These are phyloP conservation scores for Rhinolophus sinicus DNA, from an alignment of 2,113 vertebrate species.

Conservation along the genomic window DNA sequence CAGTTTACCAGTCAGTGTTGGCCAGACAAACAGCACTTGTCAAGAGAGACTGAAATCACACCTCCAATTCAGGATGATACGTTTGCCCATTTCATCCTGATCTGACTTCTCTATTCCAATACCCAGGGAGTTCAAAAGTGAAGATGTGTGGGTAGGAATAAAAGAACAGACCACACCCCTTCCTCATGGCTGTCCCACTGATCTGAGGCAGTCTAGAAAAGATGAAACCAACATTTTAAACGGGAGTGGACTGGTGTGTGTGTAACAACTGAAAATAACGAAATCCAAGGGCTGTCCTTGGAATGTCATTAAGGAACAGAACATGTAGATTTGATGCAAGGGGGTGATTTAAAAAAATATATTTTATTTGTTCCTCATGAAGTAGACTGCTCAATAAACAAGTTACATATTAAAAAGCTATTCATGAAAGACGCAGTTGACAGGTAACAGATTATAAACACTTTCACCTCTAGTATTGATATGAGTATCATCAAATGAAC, in stretches of 20 bases:
- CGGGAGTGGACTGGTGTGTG: neutral
- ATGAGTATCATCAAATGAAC: neutral
- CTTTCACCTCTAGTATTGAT: constrained; percentile 12
- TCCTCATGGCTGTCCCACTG: neutral
- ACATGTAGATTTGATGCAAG: neutral
- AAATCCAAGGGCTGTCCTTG: neutral
- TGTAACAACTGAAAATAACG: neutral
- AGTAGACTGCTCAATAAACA: neutral
- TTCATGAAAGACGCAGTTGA: neutral
- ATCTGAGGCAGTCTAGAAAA: neutral
- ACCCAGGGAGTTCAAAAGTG: neutral
- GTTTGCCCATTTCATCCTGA: neutral
- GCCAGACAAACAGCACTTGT: neutral
- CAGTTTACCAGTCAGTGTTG: neutral
- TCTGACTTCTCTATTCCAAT: neutral
- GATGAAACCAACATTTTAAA: neutral
- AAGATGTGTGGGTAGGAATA: neutral
- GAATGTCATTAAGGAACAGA: neutral
- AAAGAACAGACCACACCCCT: neutral
- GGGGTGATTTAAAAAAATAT: neutral
- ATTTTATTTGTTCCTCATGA: constrained; percentile 14
- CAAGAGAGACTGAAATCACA: neutral
- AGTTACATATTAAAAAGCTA: neutral
- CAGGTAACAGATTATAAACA: neutral
- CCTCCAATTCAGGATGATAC: neutral